Evolutionary conservation across 2,888 invertebrate species (phyloP), one percentile per base, ranked within the genome.

Genomic region (Euplagia quadripunctaria): DNA sequence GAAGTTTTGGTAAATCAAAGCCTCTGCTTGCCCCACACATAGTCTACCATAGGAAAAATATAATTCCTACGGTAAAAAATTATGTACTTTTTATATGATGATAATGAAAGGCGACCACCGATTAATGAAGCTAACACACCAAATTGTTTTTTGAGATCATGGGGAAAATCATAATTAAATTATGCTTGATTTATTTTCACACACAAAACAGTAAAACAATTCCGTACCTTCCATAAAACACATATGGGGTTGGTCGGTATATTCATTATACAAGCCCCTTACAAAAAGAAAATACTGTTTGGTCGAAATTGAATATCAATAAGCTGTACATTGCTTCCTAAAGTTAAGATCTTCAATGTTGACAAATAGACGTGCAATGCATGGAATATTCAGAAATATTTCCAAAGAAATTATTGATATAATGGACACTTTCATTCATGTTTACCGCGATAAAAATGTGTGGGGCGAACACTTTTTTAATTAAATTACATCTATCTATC

Each of bases 1-100:
- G 68, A 71, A 68, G 70, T 71, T 71, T 71, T 71, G 71, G 17
- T 64, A 64, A 63, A 63, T 71, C 70, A 65, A 73, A 73, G 52
- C 14, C 7, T 16, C 17, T 16, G 61, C 43, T 49, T 4, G 9
- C 51, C 71, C 71, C 71, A 49, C 71, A 67, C 61, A 67, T 43
- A 7, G 51, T 64, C 67, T 72, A 55, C 52, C 43, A n/a, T 20
- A n/a, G 12, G 52, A 68, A 68, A 63, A 16, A 20, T n/a, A n/a
- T 12, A 42, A 52, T 52, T 72, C 63, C 43, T 4, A 43, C 17
- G 52, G n/a, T 43, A 67, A 72, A 58, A 58, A n/a, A 58, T 46
- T 20, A 69, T 63, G 63, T 69, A 69, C 69, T 69, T 69, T 49
- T 7, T 14, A 9, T 46, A 46, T 9, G 6, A 46, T 46, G 8